These are phyloP conservation scores for Heliconius eleuchia DNA, from an alignment of 1,140 invertebrate species.

Conservation along the genomic window DNA sequence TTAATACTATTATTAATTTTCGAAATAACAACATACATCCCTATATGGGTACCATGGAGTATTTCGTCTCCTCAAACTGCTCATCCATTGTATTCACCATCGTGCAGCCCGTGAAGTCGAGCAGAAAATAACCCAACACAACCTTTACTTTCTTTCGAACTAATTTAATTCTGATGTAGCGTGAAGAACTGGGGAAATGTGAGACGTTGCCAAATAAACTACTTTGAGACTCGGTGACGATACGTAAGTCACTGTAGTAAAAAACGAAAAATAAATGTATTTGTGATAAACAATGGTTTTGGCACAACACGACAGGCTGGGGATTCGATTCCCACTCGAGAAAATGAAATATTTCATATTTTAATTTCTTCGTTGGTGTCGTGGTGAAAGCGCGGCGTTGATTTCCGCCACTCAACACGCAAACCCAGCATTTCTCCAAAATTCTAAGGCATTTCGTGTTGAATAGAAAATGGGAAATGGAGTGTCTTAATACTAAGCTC, in stretches of 20 bases:
- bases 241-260: not conserved
- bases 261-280: not conserved
- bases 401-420: too few species aligned
- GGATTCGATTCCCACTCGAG: too few species aligned
- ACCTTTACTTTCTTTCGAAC: slow-evolving; percentile 12
- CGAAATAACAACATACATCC: not conserved
- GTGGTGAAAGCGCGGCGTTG: too few species aligned
- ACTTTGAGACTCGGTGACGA: not conserved
- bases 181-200: not conserved
- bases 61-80: slow-evolving; percentile 1
- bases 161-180: slow-evolving; percentile 1
- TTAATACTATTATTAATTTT: too few species aligned
- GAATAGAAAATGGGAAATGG: too few species aligned
- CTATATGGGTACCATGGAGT: not conserved
- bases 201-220: slow-evolving; percentile 13
- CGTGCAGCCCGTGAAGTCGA: not conserved
- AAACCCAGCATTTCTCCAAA: too few species aligned
- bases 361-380: too few species aligned
- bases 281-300: too few species aligned
- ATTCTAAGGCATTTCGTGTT: too few species aligned
- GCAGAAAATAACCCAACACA: slow-evolving; percentile 4
- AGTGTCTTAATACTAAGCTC: too few species aligned
- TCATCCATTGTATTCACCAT: not conserved
- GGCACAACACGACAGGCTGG: too few species aligned
- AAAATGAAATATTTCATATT: too few species aligned